Evolutionary conservation across 1,140 invertebrate species (phyloP), one percentile per base, ranked within the genome.

Genomic region (Drosophila auraria): DNA sequence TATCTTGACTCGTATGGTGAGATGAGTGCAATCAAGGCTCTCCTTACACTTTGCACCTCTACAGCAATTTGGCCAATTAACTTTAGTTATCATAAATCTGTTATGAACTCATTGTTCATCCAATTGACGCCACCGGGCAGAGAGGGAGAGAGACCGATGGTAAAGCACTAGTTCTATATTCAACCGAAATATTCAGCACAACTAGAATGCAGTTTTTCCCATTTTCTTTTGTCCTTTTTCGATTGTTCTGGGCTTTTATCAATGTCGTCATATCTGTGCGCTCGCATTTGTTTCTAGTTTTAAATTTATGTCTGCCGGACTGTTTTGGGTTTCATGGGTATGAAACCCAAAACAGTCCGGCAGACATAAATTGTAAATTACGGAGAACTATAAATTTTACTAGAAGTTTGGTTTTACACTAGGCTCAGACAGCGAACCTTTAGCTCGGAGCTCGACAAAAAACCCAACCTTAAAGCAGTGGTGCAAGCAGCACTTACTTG

Each of bases 81-180:
- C 62, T 80, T 74, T 51, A 59, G 62, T 61, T 68, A 63, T 80
- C 78, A 49, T 59, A 68, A 66, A 74, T 80, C 78, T 80, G 60
- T 53, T 64, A 50, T 40, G 65, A 65, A 50, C 65, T 49, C 50
- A 64, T 71, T 69, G 33, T 44, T 63, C 49, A 60, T 20, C 8
- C 23, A 53, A 42, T 17, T 50, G 17, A 50, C 17, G 25, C 17
- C 58, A 30, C 9, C 2, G 14, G 12, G 17, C 23, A 17, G 12
- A 38, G 23, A 15, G 57, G 15, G 27, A 11, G 20, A 9, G 44
- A 7, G 25, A 25, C 6, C 20, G 20, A 53, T 12, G 14, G 9
- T 14, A 36, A n/a, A 64, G 23, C 30, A 11, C 14, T 40, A 47
- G 6, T 30, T 38, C 6, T 38, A 14, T 54, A 45, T 15, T 2